Base-by-base conservation (phyloP, 2,113 vertebrate genomes). In the Seriola aureovittata region DNA sequence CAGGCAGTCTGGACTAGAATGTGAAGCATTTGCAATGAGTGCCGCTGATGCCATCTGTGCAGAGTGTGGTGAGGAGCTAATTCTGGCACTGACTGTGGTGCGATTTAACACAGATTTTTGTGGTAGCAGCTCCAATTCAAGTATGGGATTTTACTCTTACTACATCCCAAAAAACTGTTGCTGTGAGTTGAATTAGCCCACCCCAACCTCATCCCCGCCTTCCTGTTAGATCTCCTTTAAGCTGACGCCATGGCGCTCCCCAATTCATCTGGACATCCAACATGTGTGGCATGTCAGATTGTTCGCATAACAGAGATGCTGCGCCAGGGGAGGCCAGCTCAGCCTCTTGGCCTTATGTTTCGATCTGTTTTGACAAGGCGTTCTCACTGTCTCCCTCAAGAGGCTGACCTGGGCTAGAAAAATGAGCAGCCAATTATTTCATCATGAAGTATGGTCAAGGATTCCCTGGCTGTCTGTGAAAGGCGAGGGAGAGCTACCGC, bases 11-110 rank as follows among this genome's bases (percentile, higher is more conserved):
- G 91, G 86, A 93, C 87, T 80, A 92, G 93, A 94, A 95, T 95
- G 95, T 59, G 55, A 94, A 90, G 93, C 91, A 95, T 96, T 93
- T 93, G 92, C 92, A 91, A 76, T 25, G 86, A 94, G 90, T 74
- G 80, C 84, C 42, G 84, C 86, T 81, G 88, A 88, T 89, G 93
- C 94, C 95, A 95, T 95, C 95, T 96, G 94, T 93, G 93, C 94
- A 74, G 83, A 86, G 88, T 88, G 86, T 71, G 87, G 88, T 57
- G 87, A 93, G 91, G 82, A 84, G 94, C 95, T 95, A 96, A 96
- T 95, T 96, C 91, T 93, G 93, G 93, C 93, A 83, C 90, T 3
- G 80, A 90, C 81, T 88, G 87, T 90, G 78, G 76, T 21, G 70
- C 67, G 84, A 93, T 94, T 93, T 91, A 84, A 91, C 89, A 88